A percentile compares a stretch with the other conserved stretches of the same genome.
phyloP scores from a whole-genome alignment of 2,888 invertebrate genomes.

The Amiota mariae region DNA sequence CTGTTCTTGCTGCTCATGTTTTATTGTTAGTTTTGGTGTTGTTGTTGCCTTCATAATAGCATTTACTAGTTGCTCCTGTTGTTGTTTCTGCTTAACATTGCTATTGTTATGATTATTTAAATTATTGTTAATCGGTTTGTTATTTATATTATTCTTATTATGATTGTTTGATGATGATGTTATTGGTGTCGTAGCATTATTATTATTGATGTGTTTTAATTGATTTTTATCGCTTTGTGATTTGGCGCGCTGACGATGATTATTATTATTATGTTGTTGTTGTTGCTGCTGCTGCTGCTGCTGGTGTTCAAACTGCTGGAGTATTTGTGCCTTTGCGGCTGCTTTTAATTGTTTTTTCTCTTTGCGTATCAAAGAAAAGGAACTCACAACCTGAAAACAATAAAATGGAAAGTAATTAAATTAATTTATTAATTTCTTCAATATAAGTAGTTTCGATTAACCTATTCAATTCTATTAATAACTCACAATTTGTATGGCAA shows the following conservation, averaged over 20 bases:
- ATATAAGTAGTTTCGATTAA: not conserved
- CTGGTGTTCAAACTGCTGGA: constrained; percentile 43
- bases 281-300: constrained; percentile 46
- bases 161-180: too few species aligned
- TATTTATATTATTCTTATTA: constrained; percentile 4
- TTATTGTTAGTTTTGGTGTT: not conserved
- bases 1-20: not conserved
- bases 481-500: too few species aligned
- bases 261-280: constrained; percentile 46
- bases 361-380: constrained; percentile 70
- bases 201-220: constrained; percentile 44
- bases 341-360: constrained; percentile 66
- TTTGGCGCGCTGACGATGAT: constrained; percentile 56
- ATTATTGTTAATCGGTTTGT: constrained; percentile 42
- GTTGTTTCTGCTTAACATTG: constrained; percentile 44
- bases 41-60: not conserved
- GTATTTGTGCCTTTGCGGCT: constrained; percentile 55
- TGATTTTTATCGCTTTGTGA: constrained; percentile 64
- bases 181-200: constrained; percentile 1
- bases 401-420: too few species aligned
- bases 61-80: not conserved
- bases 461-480: too few species aligned
- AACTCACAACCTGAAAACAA: constrained; percentile 62
- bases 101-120: constrained; percentile 33
- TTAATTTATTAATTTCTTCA: not conserved